A percentile compares a stretch with the other conserved stretches of the same genome.
Conservation (phyloP, 2,113 vertebrate genomes). For the Sturnira hondurensis region DNA sequence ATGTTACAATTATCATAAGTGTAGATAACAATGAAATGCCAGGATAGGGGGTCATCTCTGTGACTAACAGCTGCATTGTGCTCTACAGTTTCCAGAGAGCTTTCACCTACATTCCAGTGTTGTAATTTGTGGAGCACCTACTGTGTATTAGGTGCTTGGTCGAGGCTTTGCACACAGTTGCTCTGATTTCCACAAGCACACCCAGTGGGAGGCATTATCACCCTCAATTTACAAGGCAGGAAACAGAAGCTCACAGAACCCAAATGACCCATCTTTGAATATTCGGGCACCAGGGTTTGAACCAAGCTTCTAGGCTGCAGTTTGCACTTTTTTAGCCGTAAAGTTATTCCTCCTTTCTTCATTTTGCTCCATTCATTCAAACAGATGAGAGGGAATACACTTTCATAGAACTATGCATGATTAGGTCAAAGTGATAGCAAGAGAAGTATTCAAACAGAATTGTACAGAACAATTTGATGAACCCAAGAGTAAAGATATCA, state of each 20-base stretch:
- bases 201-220: background rate
- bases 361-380: conserved; percentile 1
- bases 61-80: background rate
- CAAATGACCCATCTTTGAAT: background rate
- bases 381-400: background rate
- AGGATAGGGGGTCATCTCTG: background rate
- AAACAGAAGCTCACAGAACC: background rate
- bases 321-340: background rate
- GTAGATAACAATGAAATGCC: background rate
- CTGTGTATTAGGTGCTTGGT: background rate
- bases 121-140: background rate
- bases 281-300: background rate
- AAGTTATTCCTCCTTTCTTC: background rate
- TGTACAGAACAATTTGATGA: background rate
- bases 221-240: background rate
- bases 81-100: background rate
- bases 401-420: conserved; percentile 22
- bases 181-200: background rate
- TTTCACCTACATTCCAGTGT: background rate
- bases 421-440: conserved; percentile 43
- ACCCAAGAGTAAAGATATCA: conserved; percentile 29
- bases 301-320: background rate
- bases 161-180: background rate
- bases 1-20: background rate
- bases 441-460: conserved; percentile 42